phyloP scores from a whole-genome alignment of 2,888 invertebrate genomes.

The Phaedon cochleariae region DNA sequence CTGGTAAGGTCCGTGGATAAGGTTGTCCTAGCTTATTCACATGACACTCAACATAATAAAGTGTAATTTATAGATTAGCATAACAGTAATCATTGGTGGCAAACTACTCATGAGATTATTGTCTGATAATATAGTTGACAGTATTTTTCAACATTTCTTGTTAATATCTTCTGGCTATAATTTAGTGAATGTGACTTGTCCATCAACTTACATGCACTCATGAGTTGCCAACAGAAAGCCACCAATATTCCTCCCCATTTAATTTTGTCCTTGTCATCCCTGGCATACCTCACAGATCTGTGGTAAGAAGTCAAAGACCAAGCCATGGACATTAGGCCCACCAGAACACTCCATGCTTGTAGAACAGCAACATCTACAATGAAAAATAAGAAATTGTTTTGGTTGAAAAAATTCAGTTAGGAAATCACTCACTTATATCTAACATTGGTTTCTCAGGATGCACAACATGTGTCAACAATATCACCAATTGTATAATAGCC shows the following conservation, averaged over 20 bases:
- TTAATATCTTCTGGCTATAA: neutral
- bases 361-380: constrained; percentile 59
- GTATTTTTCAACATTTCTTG: neutral
- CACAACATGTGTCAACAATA: constrained; percentile 55
- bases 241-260: constrained; percentile 64
- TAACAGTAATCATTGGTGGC: too few relatives aligned
- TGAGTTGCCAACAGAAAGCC: constrained; percentile 69
- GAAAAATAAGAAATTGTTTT: neutral
- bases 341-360: constrained; percentile 64
- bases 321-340: constrained; percentile 67
- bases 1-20: too few relatives aligned
- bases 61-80: too few relatives aligned
- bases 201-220: constrained; percentile 62
- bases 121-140: too few relatives aligned
- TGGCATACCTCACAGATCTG: constrained; percentile 67
- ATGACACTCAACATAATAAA: too few relatives aligned
- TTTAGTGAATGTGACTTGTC: neutral
- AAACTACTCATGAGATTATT: too few relatives aligned
- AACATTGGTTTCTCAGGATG: constrained; percentile 45
- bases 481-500: constrained; percentile 61
- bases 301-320: constrained; percentile 71
- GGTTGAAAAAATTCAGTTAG: neutral
- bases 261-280: constrained; percentile 66
- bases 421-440: constrained; percentile 30
- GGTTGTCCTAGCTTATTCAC: too few relatives aligned